phyloP scores from a whole-genome alignment of 53 echinoderm and acorn worm genomes.

The Holothuria scabra region DNA sequence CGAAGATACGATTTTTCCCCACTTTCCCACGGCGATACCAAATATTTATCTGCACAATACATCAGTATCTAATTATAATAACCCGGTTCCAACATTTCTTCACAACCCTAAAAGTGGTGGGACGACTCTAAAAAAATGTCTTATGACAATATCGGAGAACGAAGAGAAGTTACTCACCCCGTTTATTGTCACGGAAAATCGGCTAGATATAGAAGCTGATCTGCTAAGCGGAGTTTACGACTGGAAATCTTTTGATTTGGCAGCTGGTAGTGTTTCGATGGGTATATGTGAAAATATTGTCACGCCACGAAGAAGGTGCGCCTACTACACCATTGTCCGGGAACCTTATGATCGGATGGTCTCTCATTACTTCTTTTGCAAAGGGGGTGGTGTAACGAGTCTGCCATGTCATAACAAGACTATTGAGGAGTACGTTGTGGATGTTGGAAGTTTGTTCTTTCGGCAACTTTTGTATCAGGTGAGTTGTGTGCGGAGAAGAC shows the following conservation, averaged over 20 bases:
- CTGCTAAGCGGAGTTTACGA: neutral
- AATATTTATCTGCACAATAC: neutral
- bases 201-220: neutral
- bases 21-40: neutral
- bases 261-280: neutral
- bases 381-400: conserved; percentile 11
- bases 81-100: conserved; percentile 5
- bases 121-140: conserved; percentile 10
- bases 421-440: conserved; percentile 8
- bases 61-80: neutral
- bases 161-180: neutral
- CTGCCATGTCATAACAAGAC: conserved; percentile 15
- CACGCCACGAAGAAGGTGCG: neutral
- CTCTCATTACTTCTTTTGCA: conserved; percentile 24
- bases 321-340: conserved; percentile 30
- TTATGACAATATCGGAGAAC: neutral
- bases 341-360: conserved; percentile 19
- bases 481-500: neutral
- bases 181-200: neutral
- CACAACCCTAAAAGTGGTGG: conserved; percentile 23
- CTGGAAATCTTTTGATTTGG: neutral
- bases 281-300: neutral
- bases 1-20: neutral
- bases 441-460: conserved; percentile 9
- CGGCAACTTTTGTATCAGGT: neutral